Evolutionary conservation across 2,888 invertebrate genomes (phyloP), one percentile per base, ranked within the genome.

Genomic region (Altica lythri): DNA sequence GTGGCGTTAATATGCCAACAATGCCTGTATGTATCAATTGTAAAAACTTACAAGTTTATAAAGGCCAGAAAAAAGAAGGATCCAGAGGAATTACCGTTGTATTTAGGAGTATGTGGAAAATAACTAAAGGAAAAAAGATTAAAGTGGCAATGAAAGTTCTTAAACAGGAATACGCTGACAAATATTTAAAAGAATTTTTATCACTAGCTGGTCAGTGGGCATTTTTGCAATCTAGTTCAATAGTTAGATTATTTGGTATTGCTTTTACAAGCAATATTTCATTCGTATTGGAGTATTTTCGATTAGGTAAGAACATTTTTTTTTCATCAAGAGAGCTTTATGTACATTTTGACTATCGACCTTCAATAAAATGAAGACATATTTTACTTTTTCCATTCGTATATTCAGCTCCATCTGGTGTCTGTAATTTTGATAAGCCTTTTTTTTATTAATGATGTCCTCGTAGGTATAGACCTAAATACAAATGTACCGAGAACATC

Each of bases 61-160:
- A 83, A 76, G 84, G 83, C 63, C 83, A 86, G 6, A 81, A 82
- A 61, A 82, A 82, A 67, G 78, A 81, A 13, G 83, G 85, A 53
- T 81, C 82, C 2, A 81, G 82, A 66, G 83, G 84, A 52, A 79
- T 83, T 59, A 86, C 88, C 51, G 79, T 82, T 29, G 84, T 86
- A 9, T 86, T 86, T 70, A 84, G 86, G 71, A 88, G 89, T 14
- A 81, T 90, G 73, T 92, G 91, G 91, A 83, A 86, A 68, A 80
- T 88, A 12, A 83, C 85, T 25, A 88, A 88, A 70, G 85, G 86
- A 0, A 89, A 86, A 68, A 89, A 89, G 74, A 76, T 89, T 17
- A 83, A 88, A 66, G 89, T 91, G 9, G 91, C 90, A 0, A 84
- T 92, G 70, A 93, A 92, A 75, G 82, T 88, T 48, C 75, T 92